These are phyloP conservation scores for Apaloderma vittatum DNA, from an alignment of 2,113 vertebrate genomes.

Conservation along the genomic window DNA sequence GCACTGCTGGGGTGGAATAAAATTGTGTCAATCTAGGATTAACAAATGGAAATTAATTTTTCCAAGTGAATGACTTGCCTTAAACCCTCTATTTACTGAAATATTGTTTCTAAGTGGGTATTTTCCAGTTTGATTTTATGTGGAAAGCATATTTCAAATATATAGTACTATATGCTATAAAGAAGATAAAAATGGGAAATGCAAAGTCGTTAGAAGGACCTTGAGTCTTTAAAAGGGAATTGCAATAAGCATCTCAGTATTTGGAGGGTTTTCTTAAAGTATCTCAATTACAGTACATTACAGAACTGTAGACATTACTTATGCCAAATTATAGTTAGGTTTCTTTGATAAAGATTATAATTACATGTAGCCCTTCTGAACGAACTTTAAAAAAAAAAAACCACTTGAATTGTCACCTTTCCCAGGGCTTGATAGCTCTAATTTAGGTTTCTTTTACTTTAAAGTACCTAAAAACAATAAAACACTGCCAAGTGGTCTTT, in stretches of 20 bases:
- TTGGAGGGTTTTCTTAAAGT: slow-evolving; percentile 77
- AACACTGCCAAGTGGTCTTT: slow-evolving; percentile 4
- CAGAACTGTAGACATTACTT: slow-evolving; percentile 11
- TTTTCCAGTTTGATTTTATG: slow-evolving; percentile 56
- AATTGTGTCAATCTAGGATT: slow-evolving; percentile 58
- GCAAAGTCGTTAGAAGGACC: neutral
- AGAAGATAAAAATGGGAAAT: slow-evolving; percentile 17
- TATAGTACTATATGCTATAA: neutral
- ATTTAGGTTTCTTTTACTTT: slow-evolving; percentile 50
- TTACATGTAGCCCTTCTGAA: neutral
- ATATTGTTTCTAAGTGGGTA: slow-evolving; percentile 66
- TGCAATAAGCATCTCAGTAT: slow-evolving; percentile 82
- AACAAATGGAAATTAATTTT: slow-evolving; percentile 68
- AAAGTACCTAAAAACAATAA: neutral
- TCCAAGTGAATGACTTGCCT: slow-evolving; percentile 89
- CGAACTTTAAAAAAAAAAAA: neutral
- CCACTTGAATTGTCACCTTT: slow-evolving; percentile 11
- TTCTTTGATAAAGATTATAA: slow-evolving; percentile 27
- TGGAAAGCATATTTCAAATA: slow-evolving; percentile 19
- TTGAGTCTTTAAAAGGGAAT: slow-evolving; percentile 62
- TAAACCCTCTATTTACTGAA: slow-evolving; percentile 93
- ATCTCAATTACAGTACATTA: slow-evolving; percentile 21
- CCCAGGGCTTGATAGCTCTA: neutral
- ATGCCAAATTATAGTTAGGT: slow-evolving; percentile 68
- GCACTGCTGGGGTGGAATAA: slow-evolving; percentile 69